Percentiles rank a stretch among this genome's conserved stretches.
Conservation (phyloP, 2,113 vertebrate genomes). For the Pteronura brasiliensis region DNA sequence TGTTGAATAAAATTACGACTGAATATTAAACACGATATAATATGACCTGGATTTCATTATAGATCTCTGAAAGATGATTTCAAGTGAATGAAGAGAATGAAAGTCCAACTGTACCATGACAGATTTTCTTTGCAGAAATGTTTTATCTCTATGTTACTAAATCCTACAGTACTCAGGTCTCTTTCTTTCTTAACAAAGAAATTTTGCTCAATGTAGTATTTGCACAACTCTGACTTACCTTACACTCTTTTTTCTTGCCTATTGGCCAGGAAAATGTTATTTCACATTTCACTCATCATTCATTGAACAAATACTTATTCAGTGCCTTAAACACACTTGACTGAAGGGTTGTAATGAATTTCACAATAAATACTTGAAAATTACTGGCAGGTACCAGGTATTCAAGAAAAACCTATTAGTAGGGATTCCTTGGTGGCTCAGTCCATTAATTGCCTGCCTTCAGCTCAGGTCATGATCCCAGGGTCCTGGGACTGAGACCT, state of each 20-base stretch:
- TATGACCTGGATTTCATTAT: not conserved
- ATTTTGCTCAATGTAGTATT: not conserved
- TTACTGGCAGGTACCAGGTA: not conserved
- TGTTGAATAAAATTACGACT: not conserved
- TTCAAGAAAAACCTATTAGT: not conserved
- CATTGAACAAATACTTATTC: not conserved
- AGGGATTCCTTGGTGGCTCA: no score
- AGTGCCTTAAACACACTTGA: not conserved
- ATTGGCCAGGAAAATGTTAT: not conserved
- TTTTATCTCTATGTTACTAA: not conserved
- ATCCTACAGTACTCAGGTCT: not conserved
- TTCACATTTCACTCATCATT: not conserved
- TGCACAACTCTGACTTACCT: not conserved
- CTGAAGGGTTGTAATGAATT: not conserved
- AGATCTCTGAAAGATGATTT: not conserved
- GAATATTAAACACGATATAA: not conserved
- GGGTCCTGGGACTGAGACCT: no score
- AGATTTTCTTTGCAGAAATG: not conserved
- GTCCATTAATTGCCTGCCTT: no score
- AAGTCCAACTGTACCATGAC: not conserved
- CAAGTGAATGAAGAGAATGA: not conserved
- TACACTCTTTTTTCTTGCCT: not conserved
- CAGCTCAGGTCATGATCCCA: no score
- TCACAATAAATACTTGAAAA: slow-evolving; percentile 1
- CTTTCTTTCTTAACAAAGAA: not conserved